A percentile compares a stretch with the other conserved stretches of the same genome.
Evolutionary conservation across 2,888 invertebrate species (phyloP).

Genomic region (Vanessa cardui): DNA sequence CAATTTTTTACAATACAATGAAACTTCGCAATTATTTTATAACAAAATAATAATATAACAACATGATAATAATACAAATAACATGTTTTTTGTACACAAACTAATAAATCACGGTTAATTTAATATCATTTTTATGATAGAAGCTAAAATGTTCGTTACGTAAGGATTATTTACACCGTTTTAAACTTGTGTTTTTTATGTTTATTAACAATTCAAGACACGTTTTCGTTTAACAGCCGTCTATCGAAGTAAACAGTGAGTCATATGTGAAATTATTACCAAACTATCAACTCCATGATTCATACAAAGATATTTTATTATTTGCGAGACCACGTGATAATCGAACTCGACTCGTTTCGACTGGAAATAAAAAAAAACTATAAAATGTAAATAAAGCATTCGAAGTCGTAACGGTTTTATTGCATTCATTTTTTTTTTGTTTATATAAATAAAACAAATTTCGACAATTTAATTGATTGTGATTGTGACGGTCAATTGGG

Average conservation of each 20-base stretch:
- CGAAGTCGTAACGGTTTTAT: not conserved
- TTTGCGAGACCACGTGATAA: conserved; percentile 8
- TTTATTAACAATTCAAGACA: conserved; percentile 7
- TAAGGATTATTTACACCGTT: not conserved
- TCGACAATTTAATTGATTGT: no score
- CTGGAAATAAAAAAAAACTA: not conserved
- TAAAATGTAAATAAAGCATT: not conserved
- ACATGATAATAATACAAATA: no score
- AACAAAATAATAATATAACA: no score
- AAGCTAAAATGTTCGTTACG: not conserved
- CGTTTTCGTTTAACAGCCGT: not conserved
- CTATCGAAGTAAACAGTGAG: conserved; percentile 3
- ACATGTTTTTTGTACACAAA: no score
- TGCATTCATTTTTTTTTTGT: no score
- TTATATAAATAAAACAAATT: no score
- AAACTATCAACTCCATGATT: conserved; percentile 4
- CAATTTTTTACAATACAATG: no score
- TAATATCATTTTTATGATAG: not conserved
- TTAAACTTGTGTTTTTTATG: not conserved
- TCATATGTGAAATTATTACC: conserved; percentile 10
- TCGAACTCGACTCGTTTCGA: conserved; percentile 12
- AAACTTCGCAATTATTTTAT: no score
- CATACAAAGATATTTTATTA: not conserved
- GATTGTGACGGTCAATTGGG: no score
- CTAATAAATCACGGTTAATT: not conserved